A percentile compares a stretch with the other conserved stretches of the same genome.
Evolutionary conservation across 2,113 vertebrate genomes (phyloP).

Genomic region (Ctenomys sociabilis): DNA sequence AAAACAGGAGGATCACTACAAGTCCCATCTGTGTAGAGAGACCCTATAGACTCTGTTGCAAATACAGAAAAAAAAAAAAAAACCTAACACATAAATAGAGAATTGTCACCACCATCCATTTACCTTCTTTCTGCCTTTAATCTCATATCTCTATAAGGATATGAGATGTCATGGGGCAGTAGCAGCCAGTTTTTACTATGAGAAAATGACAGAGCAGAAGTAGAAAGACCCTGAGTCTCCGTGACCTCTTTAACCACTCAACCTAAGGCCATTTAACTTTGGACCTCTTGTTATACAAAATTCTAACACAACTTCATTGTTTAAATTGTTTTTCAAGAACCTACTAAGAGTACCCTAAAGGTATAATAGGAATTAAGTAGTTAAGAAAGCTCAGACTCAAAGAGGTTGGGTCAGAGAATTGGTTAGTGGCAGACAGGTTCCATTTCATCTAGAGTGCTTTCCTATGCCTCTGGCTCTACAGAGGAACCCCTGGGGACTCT

Average conservation of each 20-base stretch:
- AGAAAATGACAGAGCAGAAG: neutral
- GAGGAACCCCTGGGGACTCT: neutral
- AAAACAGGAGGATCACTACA: no score
- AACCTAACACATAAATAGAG: constrained; percentile 4
- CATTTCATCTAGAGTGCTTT: neutral
- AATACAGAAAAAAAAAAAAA: neutral
- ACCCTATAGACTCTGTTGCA: no score
- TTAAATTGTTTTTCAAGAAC: neutral
- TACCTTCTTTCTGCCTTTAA: neutral
- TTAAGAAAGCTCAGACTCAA: constrained; percentile 27
- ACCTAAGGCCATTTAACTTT: neutral
- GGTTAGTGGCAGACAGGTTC: neutral
- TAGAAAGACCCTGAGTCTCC: neutral
- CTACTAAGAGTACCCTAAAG: neutral
- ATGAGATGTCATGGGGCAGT: neutral
- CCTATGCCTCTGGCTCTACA: neutral
- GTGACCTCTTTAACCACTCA: neutral
- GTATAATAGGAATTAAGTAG: neutral
- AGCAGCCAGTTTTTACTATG: neutral
- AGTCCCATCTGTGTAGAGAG: no score
- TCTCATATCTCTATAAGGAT: neutral
- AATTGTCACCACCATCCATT: neutral
- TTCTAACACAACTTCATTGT: neutral
- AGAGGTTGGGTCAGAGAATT: neutral
- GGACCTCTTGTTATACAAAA: constrained; percentile 7